Evolutionary conservation across 2,888 invertebrate species (phyloP), one percentile per base, ranked within the genome.

Genomic region (Leucophenga montana): DNA sequence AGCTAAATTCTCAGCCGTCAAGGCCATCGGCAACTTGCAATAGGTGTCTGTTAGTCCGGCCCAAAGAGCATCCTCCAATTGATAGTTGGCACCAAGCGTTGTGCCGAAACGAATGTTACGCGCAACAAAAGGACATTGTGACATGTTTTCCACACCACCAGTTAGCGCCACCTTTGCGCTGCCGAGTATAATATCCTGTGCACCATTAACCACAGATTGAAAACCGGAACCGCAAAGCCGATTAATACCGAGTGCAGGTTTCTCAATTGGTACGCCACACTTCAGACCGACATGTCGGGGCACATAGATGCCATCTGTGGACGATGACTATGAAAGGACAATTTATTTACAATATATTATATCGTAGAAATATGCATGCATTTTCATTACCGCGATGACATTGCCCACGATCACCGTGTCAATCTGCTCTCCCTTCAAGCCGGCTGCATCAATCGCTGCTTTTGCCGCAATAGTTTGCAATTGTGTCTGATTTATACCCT

Each of bases 221-320:
- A 99, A 99, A 1, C 99, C 99, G 39, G 98, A 98, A 16, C 99
- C 99, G 88, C 99, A 99, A 18, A 99, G 91, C 74, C 99, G 91
- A 90, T 99, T 99, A 62, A 99, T 92, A 65, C 94, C 94, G 1
- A 97, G 90, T 0, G 96, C 97, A 1, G 98, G 97, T 71, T 90
- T 93, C 57, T 95, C 94, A 76, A 94, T 89, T 8, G 97, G 97
- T 68, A 99, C 93, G 59, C 97, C 98, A 75, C 93, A 92, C 79
- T 94, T 92, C 18, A 99, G 91, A 0, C 93, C 92, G n/a, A 95
- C 94, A 88, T 99, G 98, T 9, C 99, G 93, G 0, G 98, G 92
- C 70, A 96, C 89, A 87, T 95, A 96, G 75, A 92, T 92, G 33
- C 97, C 97, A 90, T 98, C 98, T 0, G 92, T 89, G 72, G 97